Evolutionary conservation across 2,888 invertebrate species (phyloP).

Genomic region (Scaptomyza cyrtandrae): DNA sequence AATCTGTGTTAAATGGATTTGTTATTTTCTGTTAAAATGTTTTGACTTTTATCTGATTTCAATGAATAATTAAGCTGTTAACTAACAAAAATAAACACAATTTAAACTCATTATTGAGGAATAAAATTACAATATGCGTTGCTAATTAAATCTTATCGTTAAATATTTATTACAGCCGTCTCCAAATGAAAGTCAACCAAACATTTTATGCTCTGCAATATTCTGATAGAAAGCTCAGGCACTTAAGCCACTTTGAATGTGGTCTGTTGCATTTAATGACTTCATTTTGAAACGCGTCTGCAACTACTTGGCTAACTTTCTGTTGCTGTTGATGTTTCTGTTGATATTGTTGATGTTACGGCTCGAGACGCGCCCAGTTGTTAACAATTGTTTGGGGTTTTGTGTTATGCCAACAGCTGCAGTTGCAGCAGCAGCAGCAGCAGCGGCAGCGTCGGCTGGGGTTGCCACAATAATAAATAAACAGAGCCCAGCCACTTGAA

Average conservation of each 20-base stretch:
- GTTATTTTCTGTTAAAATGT: not conserved
- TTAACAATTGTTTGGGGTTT: constrained; percentile 68
- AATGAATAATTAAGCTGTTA: too few species aligned
- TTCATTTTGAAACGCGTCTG: constrained; percentile 37
- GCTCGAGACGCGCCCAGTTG: constrained; percentile 67
- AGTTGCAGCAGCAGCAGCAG: constrained; percentile 53
- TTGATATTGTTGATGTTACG: constrained; percentile 37
- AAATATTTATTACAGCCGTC: not conserved
- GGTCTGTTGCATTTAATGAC: constrained; percentile 35
- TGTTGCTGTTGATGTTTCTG: constrained; percentile 21
- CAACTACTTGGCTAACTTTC: constrained; percentile 57
- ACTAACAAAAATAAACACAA: constrained; percentile 1
- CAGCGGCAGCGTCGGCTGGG: not conserved
- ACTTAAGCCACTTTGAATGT: not conserved
- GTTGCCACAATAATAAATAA: constrained; percentile 74
- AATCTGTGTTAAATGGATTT: not conserved
- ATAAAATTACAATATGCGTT: too few species aligned
- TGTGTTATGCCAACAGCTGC: constrained; percentile 78
- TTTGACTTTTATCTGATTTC: not conserved
- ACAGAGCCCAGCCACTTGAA: constrained; percentile 71
- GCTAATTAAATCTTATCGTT: constrained; percentile 1
- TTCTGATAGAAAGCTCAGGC: constrained; percentile 2
- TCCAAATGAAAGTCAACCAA: constrained; percentile 15
- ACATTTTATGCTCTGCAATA: not conserved
- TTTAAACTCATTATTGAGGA: not conserved